phyloP scores from a whole-genome alignment of 1,140 invertebrate species.

The Ptiloglossa arizonensis region DNA sequence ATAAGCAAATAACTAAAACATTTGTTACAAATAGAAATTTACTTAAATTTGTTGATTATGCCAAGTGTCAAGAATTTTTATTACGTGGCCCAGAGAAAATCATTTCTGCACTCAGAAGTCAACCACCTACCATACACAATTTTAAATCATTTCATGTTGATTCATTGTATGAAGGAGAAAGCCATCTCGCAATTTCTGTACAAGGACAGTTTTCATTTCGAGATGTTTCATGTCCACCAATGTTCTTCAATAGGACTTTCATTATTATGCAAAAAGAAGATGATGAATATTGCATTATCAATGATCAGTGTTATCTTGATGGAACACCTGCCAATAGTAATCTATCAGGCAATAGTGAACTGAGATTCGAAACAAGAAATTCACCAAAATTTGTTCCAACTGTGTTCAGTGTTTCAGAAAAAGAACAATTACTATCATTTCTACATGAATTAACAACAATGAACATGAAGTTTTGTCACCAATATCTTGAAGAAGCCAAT shows the following conservation, averaged over 20 bases:
- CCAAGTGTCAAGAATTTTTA: constrained; percentile 77
- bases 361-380: constrained; percentile 40
- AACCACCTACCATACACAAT: constrained; percentile 75
- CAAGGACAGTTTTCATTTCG: constrained; percentile 77
- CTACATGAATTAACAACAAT: constrained; percentile 75
- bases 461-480: constrained; percentile 70
- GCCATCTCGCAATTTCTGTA: constrained; percentile 67
- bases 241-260: constrained; percentile 76
- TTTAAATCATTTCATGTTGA: constrained; percentile 74
- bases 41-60: constrained; percentile 79
- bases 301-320: constrained; percentile 78
- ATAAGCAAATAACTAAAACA: constrained; percentile 73
- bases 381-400: constrained; percentile 70
- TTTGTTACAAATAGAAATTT: constrained; percentile 77
- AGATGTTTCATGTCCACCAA: constrained; percentile 62
- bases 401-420: constrained; percentile 74
- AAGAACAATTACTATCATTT: constrained; percentile 74
- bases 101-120: constrained; percentile 68
- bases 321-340: constrained; percentile 63
- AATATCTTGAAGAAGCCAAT: constrained; percentile 70
- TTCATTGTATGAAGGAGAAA: constrained; percentile 67
- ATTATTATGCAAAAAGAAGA: constrained; percentile 76
- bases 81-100: constrained; percentile 77
- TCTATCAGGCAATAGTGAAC: constrained; percentile 39
- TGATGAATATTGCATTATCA: constrained; percentile 77